Evolutionary conservation across 1,140 invertebrate genomes (phyloP), one percentile per base, ranked within the genome.

Genomic region (Brachionus asplanchnoidis): DNA sequence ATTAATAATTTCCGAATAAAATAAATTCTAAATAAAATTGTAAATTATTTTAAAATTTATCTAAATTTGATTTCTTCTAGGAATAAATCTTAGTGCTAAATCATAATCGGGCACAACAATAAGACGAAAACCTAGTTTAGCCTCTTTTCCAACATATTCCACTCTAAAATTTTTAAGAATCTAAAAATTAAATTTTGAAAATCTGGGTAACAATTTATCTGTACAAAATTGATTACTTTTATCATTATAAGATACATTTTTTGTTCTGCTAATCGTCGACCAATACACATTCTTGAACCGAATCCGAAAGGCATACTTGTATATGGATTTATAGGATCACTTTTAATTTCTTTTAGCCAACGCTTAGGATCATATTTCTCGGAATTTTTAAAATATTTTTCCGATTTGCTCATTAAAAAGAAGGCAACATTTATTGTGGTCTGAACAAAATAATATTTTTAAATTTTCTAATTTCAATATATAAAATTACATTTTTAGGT

Each of bases 251-350:
- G 17, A 56, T 84, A 84, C 87, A 97, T 93, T 89, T 95, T 95
- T 89, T 96, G 95, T 87, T 97, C 95, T 5, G 95, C 95, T 68
- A 97, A 90, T 87, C 95, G 91, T 87, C 94, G 91, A 1, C 95
- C 95, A 66, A 97, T 95, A 86, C 96, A 97, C 9, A 94, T 92
- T 84, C 96, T 90, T 32, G 94, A 92, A 0, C 96, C 96, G 88
- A 95, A 94, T 0, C 95, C 95, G 90, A 97, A 97, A 1, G 95
- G 95, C 60, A 97, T 87, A 4, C 93, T 91, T 4, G 94, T 88
- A 88, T 93, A 96, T 0, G 95, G 95, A 90, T 94, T 92, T 65
- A 92, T 87, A 12, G 91, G 89, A 86, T 92, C 91, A 17, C 94
- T 91, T 20, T 77, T 20, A 77, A 23, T 77, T 77, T 77, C 73